Conservation (phyloP, 2,113 vertebrate species). For the Apteryx mantelli region DNA sequence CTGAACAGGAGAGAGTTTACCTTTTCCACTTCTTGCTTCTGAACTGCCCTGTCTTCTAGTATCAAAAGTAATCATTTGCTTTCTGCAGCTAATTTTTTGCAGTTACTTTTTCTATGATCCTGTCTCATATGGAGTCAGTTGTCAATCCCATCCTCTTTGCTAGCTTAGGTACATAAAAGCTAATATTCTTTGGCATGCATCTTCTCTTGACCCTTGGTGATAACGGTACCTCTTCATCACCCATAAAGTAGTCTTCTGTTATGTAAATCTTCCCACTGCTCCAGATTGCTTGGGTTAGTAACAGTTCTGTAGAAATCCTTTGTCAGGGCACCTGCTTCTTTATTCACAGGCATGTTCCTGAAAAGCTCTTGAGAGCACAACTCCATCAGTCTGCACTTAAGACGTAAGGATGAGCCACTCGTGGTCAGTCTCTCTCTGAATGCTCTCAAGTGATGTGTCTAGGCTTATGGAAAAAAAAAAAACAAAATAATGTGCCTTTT, state of each 20-base stretch:
- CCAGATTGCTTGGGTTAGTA: constrained; percentile 25
- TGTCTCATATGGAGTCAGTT: not conserved
- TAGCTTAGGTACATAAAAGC: constrained; percentile 71
- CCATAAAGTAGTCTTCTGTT: constrained; percentile 33
- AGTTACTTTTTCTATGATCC: not conserved
- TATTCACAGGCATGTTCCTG: not conserved
- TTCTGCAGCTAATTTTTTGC: not conserved
- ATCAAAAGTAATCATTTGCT: not conserved
- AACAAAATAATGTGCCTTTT: not conserved
- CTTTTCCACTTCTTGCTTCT: not conserved
- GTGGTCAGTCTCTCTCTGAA: not conserved
- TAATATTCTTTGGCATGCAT: constrained; percentile 64
- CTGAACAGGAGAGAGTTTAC: not conserved
- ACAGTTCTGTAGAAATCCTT: not conserved
- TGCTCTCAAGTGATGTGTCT: not conserved
- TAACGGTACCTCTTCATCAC: not conserved
- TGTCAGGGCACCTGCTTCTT: constrained; percentile 5
- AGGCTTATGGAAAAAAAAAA: not conserved
- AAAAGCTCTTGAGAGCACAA: constrained; percentile 5
- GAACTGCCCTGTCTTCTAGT: not conserved
- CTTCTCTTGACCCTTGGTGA: constrained; percentile 59
- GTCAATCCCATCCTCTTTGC: not conserved
- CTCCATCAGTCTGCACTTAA: constrained; percentile 38
- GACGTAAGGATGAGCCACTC: constrained; percentile 33
- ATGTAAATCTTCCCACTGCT: constrained; percentile 5